These are phyloP conservation scores for Mesaphorura yosii DNA, from an alignment of 1,140 invertebrate species.

Conservation along the genomic window DNA sequence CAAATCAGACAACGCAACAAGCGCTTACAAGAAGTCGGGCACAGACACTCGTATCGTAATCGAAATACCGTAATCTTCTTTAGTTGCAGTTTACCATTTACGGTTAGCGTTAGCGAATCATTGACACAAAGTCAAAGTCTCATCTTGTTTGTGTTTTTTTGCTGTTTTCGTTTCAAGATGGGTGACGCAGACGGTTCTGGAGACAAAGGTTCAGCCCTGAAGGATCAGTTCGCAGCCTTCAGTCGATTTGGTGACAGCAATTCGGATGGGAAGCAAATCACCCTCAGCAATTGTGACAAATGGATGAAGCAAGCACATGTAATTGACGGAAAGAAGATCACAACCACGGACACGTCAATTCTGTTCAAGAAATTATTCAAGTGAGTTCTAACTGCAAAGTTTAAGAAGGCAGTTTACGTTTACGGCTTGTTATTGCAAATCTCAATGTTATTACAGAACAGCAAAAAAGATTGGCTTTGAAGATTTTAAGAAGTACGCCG, in stretches of 20 bases:
- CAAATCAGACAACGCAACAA: neutral
- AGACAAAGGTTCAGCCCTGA: constrained; percentile 32
- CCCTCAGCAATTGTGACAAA: constrained; percentile 58
- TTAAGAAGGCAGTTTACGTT: too few relatives aligned
- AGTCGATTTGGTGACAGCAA: constrained; percentile 79
- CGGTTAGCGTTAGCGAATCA: too few relatives aligned
- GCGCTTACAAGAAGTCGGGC: neutral
- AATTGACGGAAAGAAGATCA: constrained; percentile 78
- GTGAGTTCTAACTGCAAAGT: constrained; percentile 42
- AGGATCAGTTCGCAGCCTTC: constrained; percentile 51
- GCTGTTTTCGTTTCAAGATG: constrained; percentile 19
- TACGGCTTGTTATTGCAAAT: neutral
- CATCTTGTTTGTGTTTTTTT: neutral
- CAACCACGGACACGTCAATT: constrained; percentile 78
- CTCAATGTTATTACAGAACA: constrained; percentile 15
- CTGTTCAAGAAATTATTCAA: constrained; percentile 73
- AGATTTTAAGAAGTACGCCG: constrained; percentile 69
- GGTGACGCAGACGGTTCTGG: constrained; percentile 19
- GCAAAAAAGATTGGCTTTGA: constrained; percentile 52
- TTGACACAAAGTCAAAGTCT: too few relatives aligned
- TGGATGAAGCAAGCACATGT: constrained; percentile 91
- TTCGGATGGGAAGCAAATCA: constrained; percentile 72
- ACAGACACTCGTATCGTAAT: neutral
- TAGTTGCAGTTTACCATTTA: neutral
- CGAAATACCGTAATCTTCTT: too few relatives aligned